Conservation (phyloP, 2,797 vertebrate species). For the Propithecus deckenii region DNA sequence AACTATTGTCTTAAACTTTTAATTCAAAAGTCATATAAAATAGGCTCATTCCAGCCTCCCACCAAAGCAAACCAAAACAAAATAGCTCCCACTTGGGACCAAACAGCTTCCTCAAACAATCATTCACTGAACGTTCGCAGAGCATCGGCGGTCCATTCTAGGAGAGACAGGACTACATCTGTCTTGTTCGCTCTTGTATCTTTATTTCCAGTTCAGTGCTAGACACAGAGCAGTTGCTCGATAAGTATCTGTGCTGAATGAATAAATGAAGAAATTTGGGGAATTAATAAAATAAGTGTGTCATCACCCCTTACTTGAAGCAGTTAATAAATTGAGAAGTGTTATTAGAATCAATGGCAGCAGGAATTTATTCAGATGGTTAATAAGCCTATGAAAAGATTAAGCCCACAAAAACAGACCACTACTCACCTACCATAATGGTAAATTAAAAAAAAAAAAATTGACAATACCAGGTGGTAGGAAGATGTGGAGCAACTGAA, state of each 20-base stretch:
- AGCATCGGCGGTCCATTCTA: neutral
- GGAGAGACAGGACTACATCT: neutral
- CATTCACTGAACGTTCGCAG: neutral
- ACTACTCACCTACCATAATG: neutral
- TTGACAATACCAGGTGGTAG: neutral
- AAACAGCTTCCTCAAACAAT: neutral
- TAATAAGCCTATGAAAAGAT: neutral
- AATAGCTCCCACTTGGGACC: neutral
- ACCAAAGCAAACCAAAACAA: constrained; percentile 3
- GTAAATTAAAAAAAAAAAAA: neutral
- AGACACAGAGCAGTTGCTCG: neutral
- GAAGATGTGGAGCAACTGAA: neutral
- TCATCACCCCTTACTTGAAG: neutral
- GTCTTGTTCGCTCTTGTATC: neutral
- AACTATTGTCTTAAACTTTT: neutral
- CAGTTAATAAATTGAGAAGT: neutral
- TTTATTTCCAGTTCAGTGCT: neutral
- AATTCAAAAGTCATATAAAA: neutral
- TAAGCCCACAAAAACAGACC: neutral
- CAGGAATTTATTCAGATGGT: neutral
- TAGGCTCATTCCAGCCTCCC: neutral
- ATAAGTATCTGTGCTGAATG: constrained; percentile 20
- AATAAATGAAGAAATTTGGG: neutral
- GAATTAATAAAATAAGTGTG: neutral
- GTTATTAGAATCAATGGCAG: neutral